Base-by-base conservation (phyloP, 1,140 invertebrate species). In the Caenorhabditis remanei region DNA sequence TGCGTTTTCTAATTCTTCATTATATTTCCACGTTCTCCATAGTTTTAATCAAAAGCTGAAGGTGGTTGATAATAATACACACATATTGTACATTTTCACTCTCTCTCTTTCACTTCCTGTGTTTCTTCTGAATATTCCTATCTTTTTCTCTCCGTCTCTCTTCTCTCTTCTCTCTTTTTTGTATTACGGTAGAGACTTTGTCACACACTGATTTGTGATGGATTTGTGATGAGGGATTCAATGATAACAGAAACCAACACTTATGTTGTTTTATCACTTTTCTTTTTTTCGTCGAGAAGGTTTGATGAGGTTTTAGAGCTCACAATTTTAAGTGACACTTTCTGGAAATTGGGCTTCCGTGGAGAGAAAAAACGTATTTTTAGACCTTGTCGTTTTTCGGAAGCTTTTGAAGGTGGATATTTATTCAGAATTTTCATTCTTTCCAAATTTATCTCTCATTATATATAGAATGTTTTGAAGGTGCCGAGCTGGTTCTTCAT, bases 1-100 rank as follows among this genome's bases (percentile, higher is more conserved):
- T 79, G 71, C 46, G 71, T 50, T 3, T 79, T 46, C 21, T 53
- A n/a, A 79, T 79, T 50, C 19, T 7, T n/a, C 16, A 43, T 46
- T 71, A 46, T 71, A 43, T 71, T 4, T 71, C 65, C 21, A 14
- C 21, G 9, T 11, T 50, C n/a, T 79, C 21, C 71, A 79, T 79
- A 24, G 71, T 79, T 79, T 79, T 79, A 79, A 79, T 79, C 71
- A 79, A 79, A 79, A 79, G 46, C 71, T 79, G 43, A 24, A 24
- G 71, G 46, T 53, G 46, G 43, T 32, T 79, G 71, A 79, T 79
- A 79, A 79, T 79, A 32, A 32, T 32, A 32, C 32, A 79, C 71
- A 79, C 71, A 79, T 79, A 50, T 79, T 79, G 71, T 79, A 79
- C 46, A 79, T 71, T 48, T 11, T 53, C 50, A 14, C 50, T 53